Percentiles rank a stretch among this genome's conserved stretches.
Evolutionary conservation across 2,113 vertebrate species (phyloP).

Genomic region (Psammodynastes pulverulentus): DNA sequence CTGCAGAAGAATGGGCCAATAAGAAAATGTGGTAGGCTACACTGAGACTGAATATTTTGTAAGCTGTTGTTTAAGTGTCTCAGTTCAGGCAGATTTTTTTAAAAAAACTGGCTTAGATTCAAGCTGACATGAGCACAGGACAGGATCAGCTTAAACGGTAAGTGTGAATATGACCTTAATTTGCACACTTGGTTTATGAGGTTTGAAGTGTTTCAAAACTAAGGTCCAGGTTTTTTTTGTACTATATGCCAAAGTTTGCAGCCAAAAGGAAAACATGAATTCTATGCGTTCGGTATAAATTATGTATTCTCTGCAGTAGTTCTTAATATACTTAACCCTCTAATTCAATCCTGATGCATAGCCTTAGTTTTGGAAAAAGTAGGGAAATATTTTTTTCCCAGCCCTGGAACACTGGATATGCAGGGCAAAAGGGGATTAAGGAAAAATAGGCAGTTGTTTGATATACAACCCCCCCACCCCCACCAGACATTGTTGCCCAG

Average conservation of each 20-base stretch:
- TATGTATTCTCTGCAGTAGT: slow-evolving; percentile 6
- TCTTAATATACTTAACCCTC: slow-evolving; percentile 27
- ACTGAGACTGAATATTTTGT: neutral
- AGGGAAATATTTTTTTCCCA: neutral
- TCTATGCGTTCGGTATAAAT: slow-evolving; percentile 24
- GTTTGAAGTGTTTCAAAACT: slow-evolving; percentile 13
- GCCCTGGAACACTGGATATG: neutral
- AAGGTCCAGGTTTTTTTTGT: slow-evolving; percentile 3
- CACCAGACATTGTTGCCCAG: neutral
- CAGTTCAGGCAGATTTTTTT: neutral
- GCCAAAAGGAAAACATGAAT: slow-evolving; percentile 30
- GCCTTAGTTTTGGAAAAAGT: neutral
- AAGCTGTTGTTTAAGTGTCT: neutral
- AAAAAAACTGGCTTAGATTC: neutral
- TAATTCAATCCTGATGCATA: slow-evolving; percentile 34
- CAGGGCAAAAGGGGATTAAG: neutral
- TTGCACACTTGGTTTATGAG: slow-evolving; percentile 2
- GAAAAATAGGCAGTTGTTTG: neutral
- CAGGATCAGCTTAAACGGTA: neutral
- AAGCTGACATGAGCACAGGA: neutral
- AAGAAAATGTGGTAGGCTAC: neutral
- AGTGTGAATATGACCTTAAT: neutral
- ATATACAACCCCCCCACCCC: neutral
- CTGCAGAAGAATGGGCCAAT: neutral
- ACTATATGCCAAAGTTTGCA: slow-evolving; percentile 16